These are phyloP conservation scores for Chesias legatella DNA, from an alignment of 2,888 invertebrate genomes.

Conservation along the genomic window DNA sequence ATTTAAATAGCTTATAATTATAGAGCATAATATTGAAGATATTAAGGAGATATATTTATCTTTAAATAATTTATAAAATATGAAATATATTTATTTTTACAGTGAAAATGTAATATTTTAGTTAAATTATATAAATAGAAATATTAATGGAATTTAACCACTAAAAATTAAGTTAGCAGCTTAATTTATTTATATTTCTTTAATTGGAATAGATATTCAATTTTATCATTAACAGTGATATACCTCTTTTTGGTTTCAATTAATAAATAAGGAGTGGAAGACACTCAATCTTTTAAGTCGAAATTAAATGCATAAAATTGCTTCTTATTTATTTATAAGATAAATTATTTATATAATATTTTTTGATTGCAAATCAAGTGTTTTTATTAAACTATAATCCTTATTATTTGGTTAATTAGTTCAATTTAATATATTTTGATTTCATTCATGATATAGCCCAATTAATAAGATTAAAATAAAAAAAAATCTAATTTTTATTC, in stretches of 20 bases:
- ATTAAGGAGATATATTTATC: conserved; percentile 53
- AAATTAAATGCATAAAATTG: conserved; percentile 70
- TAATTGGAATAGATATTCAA: conserved; percentile 79
- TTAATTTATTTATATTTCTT: conserved; percentile 78
- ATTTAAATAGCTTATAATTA: conserved; percentile 61
- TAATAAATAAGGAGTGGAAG: conserved; percentile 77
- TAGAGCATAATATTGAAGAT: conserved; percentile 66
- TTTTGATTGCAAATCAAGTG: conserved; percentile 67
- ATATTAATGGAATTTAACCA: conserved; percentile 70
- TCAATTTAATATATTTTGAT: conserved; percentile 68
- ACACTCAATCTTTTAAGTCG: conserved; percentile 69
- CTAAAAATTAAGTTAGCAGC: conserved; percentile 84
- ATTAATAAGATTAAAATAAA: conserved; percentile 78
- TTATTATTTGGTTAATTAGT: conserved; percentile 42
- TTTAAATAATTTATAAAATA: conserved; percentile 54
- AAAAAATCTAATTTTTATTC: conserved; percentile 54
- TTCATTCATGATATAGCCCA: conserved; percentile 63
- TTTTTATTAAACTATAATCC: conserved; percentile 65
- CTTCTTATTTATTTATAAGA: conserved; percentile 82
- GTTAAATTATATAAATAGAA: conserved; percentile 83
- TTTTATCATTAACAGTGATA: conserved; percentile 84
- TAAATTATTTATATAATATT: conserved; percentile 56
- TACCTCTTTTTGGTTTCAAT: conserved; percentile 82
- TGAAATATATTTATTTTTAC: conserved; percentile 75
- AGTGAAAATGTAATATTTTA: conserved; percentile 84